Base-by-base conservation (phyloP, 2,113 vertebrate genomes). In the Lasiurus borealis region DNA sequence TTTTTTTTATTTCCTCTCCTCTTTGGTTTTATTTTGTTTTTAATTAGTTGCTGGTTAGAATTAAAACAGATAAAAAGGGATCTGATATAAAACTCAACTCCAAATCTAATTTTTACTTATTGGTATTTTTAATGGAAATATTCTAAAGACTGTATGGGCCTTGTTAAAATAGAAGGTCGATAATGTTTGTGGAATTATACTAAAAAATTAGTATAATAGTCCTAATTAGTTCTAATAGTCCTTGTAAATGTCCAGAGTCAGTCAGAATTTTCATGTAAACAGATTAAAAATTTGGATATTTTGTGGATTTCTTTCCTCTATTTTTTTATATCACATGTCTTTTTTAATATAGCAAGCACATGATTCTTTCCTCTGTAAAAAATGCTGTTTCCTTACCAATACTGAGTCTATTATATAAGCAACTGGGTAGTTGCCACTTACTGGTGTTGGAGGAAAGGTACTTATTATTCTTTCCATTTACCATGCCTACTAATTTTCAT, bases 1-100 rank as follows among this genome's bases (percentile, higher is more conserved):
- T 66, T 85, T 71, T 71, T 85, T 83, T 27, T 15, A 66, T 59
- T 84, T 91, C 27, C 44, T 66, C 11, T 19, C 0, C 0, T 62
- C 44, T 81, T 75, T 90, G 46, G 9, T 93, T 94, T 86, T 23
- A 64, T 85, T 86, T 90, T 83, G 12, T 29, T 93, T 95, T 82
- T 48, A 93, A 57, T 86, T 72, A 92, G 72, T 73, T 92, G 31
- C 13, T 27, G 4, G 16, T 48, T 77, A 92, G 75, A 90, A 89
- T 71, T 76, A 94, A 77, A 96, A 62, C 36, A 92, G 16, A 69
- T 16, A 29, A 50, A 16, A 86, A 92, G 3, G 11, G 36, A 77
- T 88, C 54, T 11, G 9, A 19, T 81, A 69, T 89, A 86, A 83
- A 96, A 44, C 15, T 89, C n/a, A 72, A 68, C 21, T 68, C 27